These are phyloP conservation scores for Cyanocitta stelleri DNA, from an alignment of 2,113 vertebrate genomes.

Conservation along the genomic window DNA sequence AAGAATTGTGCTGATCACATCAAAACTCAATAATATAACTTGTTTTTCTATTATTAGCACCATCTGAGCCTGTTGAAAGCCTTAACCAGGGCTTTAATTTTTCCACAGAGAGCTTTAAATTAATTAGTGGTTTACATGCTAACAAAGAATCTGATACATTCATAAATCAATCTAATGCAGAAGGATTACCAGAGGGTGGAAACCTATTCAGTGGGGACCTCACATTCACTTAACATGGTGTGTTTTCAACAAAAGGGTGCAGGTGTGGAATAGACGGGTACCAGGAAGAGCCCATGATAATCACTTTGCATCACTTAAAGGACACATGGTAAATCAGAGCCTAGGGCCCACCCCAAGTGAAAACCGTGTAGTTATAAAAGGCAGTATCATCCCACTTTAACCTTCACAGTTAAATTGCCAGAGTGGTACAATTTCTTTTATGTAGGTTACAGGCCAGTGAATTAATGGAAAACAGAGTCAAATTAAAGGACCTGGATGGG, in stretches of 20 bases:
- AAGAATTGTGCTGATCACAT: constrained; percentile 49
- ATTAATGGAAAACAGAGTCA: constrained; percentile 57
- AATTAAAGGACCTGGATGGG: not conserved
- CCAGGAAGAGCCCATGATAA: constrained; percentile 75
- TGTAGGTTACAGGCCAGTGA: constrained; percentile 54
- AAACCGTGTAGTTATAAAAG: constrained; percentile 72
- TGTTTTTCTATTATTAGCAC: constrained; percentile 71
- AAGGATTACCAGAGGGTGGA: constrained; percentile 65
- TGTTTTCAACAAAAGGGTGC: constrained; percentile 76
- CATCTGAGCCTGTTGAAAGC: constrained; percentile 79
- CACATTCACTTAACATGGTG: constrained; percentile 71
- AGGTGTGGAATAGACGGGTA: constrained; percentile 73
- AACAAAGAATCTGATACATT: constrained; percentile 77
- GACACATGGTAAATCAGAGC: constrained; percentile 81
- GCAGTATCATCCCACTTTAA: constrained; percentile 67
- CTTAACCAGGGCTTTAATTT: constrained; percentile 78
- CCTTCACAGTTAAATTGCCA: constrained; percentile 76
- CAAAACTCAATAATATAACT: constrained; percentile 73
- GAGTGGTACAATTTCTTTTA: constrained; percentile 62
- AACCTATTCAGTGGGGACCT: constrained; percentile 72
- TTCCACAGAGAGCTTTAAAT: constrained; percentile 85
- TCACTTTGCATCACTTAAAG: constrained; percentile 81
- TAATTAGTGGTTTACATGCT: constrained; percentile 83
- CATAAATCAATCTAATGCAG: constrained; percentile 78
- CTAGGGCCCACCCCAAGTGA: constrained; percentile 69